phyloP scores from a whole-genome alignment of 2,797 vertebrate genomes.

The Onychomys leucogaster region DNA sequence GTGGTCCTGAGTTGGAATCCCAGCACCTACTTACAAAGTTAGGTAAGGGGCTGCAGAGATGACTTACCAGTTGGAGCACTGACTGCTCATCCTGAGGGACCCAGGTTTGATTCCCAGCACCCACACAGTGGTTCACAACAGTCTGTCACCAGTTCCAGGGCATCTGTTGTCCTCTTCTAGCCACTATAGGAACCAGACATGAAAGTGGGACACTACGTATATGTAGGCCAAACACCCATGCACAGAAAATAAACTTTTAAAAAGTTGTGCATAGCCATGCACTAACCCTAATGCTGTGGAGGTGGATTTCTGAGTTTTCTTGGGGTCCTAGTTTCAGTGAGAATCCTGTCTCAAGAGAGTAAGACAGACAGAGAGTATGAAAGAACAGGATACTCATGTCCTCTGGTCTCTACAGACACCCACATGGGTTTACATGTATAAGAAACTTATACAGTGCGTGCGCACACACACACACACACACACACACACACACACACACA shows the following conservation, averaged over 20 bases:
- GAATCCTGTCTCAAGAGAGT: neutral
- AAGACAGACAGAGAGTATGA: neutral
- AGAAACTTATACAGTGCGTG: neutral
- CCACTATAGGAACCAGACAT: neutral
- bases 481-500: neutral
- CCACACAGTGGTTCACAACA: neutral
- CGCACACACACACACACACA: neutral
- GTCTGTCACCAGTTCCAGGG: neutral
- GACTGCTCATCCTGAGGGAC: neutral
- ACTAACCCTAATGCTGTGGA: neutral
- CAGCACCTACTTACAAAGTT: neutral
- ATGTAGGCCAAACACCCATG: neutral
- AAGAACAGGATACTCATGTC: neutral
- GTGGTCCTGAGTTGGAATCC: neutral
- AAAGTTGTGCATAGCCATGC: neutral
- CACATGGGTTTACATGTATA: no score
- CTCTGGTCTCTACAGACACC: neutral
- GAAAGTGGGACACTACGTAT: neutral
- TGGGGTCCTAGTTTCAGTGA: neutral
- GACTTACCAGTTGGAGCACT: neutral
- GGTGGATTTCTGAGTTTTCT: neutral
- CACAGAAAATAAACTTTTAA: neutral
- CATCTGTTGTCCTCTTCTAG: neutral
- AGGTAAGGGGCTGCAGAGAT: neutral
- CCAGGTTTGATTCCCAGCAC: neutral